Evolutionary conservation across 2,888 invertebrate species (phyloP).

Genomic region (Apamea epomidion): DNA sequence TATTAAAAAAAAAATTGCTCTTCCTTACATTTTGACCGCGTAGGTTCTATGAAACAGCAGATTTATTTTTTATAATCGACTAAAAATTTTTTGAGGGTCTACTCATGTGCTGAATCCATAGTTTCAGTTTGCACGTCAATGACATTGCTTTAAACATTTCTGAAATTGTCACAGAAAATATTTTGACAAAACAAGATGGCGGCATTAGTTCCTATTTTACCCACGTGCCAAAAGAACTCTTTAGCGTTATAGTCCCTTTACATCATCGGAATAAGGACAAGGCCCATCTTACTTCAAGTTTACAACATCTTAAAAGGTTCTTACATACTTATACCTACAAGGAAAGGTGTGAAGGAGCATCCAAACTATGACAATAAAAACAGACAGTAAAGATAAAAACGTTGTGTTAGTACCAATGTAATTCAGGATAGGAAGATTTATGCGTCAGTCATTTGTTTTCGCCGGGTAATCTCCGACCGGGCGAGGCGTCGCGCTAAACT

Average conservation of each 20-base stretch:
- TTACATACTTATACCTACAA: conserved; percentile 24
- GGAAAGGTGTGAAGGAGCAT: conserved; percentile 62
- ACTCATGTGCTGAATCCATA: neutral
- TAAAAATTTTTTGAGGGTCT: neutral
- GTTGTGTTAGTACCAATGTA: conserved; percentile 73
- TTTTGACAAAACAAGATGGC: conserved; percentile 3
- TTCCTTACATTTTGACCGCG: no score
- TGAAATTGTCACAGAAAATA: neutral
- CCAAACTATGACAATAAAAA: conserved; percentile 71
- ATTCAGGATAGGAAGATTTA: conserved; percentile 81
- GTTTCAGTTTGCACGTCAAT: neutral
- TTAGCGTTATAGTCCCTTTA: neutral
- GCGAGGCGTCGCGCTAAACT: conserved; percentile 83
- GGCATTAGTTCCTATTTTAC: neutral
- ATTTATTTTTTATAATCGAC: no score
- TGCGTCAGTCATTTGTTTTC: conserved; percentile 84
- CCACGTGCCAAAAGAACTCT: neutral
- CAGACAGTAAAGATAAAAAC: conserved; percentile 76
- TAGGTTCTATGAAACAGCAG: no score
- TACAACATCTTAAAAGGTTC: conserved; percentile 31
- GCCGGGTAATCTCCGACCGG: conserved; percentile 81
- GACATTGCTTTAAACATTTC: neutral
- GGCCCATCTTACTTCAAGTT: conserved; percentile 17
- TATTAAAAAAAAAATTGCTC: neutral
- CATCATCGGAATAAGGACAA: conserved; percentile 10